Percentiles rank a stretch among this genome's conserved stretches.
Evolutionary conservation across 2,113 vertebrate genomes (phyloP).

Genomic region (Muntiacus muntjak): DNA sequence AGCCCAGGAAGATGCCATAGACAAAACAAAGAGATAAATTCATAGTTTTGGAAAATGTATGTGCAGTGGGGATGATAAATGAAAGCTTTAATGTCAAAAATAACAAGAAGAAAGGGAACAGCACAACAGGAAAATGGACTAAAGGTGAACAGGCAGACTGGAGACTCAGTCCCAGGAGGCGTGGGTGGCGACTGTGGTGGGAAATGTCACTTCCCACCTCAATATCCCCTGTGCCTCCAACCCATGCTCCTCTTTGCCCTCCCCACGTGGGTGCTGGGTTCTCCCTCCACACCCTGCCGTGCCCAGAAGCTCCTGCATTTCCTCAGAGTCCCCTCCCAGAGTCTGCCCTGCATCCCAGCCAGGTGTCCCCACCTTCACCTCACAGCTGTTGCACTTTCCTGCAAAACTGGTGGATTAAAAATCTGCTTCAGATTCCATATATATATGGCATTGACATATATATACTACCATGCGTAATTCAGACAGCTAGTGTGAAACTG

Average conservation of each 20-base stretch:
- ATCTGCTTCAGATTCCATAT: neutral
- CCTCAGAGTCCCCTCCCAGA: neutral
- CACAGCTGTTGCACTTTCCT: neutral
- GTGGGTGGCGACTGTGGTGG: fast-evolving
- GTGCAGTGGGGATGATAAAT: neutral
- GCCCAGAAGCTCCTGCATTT: fast-evolving
- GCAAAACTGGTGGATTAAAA: neutral
- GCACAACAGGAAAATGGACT: fast-evolving
- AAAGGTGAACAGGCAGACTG: neutral
- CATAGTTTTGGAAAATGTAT: neutral
- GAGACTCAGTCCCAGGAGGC: neutral
- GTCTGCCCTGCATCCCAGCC: neutral
- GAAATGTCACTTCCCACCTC: too few relatives aligned
- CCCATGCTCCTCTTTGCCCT: neutral
- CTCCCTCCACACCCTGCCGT: too few relatives aligned
- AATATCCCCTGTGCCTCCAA: too few relatives aligned
- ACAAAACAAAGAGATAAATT: neutral
- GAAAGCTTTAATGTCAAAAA: neutral
- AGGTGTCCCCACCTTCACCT: neutral
- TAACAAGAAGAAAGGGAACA: neutral
- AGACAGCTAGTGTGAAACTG: neutral
- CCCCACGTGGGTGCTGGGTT: neutral
- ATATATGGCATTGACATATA: neutral
- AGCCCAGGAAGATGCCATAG: neutral
- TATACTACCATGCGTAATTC: neutral